Percentiles rank a stretch among this genome's conserved stretches.
Conservation (phyloP, 1,140 invertebrate species). For the Penaeus indicus region DNA sequence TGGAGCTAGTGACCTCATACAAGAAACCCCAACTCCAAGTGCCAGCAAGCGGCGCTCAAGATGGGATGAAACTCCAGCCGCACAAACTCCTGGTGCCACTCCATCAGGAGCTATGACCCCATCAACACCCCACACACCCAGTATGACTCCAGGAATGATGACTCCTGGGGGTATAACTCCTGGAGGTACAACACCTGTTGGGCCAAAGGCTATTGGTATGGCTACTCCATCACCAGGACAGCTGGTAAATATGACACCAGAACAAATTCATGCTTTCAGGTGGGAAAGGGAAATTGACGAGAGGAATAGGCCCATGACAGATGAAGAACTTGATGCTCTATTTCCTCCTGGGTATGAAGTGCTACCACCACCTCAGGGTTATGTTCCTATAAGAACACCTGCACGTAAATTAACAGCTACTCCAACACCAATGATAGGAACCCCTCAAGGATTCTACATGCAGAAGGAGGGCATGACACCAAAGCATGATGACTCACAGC, state of each 20-base stretch:
- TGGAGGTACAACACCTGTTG: constrained; percentile 90
- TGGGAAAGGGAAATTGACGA: constrained; percentile 99
- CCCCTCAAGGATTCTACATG: constrained; percentile 96
- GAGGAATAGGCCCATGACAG: constrained; percentile 93
- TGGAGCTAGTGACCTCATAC: constrained; percentile 82
- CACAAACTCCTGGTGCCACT: constrained; percentile 69
- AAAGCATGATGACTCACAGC: constrained; percentile 96
- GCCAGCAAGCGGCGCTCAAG: constrained; percentile 88
- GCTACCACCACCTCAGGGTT: constrained; percentile 90
- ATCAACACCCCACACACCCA: constrained; percentile 73
- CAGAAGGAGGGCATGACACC: constrained; percentile 81
- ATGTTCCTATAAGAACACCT: constrained; percentile 97
- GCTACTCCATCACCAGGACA: constrained; percentile 96
- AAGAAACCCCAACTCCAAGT: constrained; percentile 92
- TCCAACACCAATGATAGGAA: constrained; percentile 91
- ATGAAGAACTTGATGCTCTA: constrained; percentile 97
- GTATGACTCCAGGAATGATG: constrained; percentile 80
- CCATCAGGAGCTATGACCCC: constrained; percentile 66
- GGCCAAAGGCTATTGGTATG: constrained; percentile 97
- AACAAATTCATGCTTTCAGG: constrained; percentile 97
- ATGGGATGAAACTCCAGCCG: constrained; percentile 96
- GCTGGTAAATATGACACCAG: constrained; percentile 97
- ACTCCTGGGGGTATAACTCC: constrained; percentile 80
- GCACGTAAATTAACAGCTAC: constrained; percentile 97
- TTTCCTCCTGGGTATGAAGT: constrained; percentile 99